Evolutionary conservation across 23 tunicate species (phyloP), one percentile per base, ranked within the genome.

Genomic region (Pegea sp.): DNA sequence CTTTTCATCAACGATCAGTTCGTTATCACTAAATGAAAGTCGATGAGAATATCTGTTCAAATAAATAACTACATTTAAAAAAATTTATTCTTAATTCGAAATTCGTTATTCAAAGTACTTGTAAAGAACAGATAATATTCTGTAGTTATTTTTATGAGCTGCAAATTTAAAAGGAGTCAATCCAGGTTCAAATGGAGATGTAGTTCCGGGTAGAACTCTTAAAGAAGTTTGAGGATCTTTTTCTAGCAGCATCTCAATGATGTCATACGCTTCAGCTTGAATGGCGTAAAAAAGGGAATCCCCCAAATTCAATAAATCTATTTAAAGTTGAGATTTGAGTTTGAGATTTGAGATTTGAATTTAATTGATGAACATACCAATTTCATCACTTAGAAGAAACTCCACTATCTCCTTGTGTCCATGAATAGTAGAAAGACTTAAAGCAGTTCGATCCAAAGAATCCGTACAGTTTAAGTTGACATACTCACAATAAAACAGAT

Each of bases 121-220:
- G 95, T 84, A 84, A 0, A 84, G 63, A 52, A 84, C 49, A 1
- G 84, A 48, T 8, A 84, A 57, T 22, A 84, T 84, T 64, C 61
- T 84, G 95, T 84, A 84, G 63, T 84, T 84, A 60, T 73, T 84
- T 46, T 68, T 73, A 34, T 74, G 80, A 5, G 95, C 81, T 20
- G 95, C 76, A 50, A 73, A 43, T 86, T 69, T 84, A 44, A 84
- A 73, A 19, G 95, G 95, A 3, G 95, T 84, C 4, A 84, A 59
- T 1, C 95, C 95, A 3, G 95, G 95, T 59, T 84, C 95, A 54
- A 84, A 84, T 0, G 95, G 95, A n/a, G 95, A 84, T 26, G 95
- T 84, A 21, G 95, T 84, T 5, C 95, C 95, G 5, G 84, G 95
- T 5, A 24, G 63, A 28, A 84, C 59, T 63, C 74, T 77, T 5